Percentiles rank a stretch among this genome's conserved stretches.
These are phyloP conservation scores for Murina feae DNA, from an alignment of 2,113 vertebrate genomes.

Conservation along the genomic window DNA sequence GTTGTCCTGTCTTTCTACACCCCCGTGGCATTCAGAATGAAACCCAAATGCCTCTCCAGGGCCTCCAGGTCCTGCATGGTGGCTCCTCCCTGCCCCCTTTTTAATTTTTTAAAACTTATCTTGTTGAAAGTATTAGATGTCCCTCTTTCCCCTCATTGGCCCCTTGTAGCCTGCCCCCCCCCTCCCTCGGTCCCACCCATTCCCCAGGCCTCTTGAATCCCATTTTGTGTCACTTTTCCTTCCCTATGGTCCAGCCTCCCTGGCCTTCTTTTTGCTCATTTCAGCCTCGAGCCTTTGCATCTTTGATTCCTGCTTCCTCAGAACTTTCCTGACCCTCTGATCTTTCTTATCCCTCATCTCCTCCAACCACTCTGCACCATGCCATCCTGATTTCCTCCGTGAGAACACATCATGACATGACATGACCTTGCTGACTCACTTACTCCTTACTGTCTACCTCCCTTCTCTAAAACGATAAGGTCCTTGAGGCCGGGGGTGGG, in stretches of 20 bases:
- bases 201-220: neutral
- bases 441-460: neutral
- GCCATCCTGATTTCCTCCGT: neutral
- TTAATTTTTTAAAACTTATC: neutral
- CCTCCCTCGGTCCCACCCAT: too few species aligned
- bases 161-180: too few species aligned
- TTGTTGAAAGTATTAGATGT: too few species aligned
- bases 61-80: neutral
- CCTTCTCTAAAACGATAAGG: neutral
- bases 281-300: neutral
- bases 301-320: neutral
- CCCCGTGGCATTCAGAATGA: neutral
- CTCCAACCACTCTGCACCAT: neutral
- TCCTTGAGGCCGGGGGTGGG: neutral
- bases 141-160: too few species aligned
- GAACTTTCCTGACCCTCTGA: neutral
- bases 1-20: neutral
- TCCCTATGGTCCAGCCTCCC: neutral
- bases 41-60: neutral
- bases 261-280: neutral
- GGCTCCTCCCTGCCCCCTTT: neutral
- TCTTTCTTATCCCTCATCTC: neutral
- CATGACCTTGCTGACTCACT: neutral
- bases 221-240: neutral
- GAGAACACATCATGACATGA: neutral